These are phyloP conservation scores for Drosophila leontia DNA, from an alignment of 1,140 invertebrate genomes.

Conservation along the genomic window DNA sequence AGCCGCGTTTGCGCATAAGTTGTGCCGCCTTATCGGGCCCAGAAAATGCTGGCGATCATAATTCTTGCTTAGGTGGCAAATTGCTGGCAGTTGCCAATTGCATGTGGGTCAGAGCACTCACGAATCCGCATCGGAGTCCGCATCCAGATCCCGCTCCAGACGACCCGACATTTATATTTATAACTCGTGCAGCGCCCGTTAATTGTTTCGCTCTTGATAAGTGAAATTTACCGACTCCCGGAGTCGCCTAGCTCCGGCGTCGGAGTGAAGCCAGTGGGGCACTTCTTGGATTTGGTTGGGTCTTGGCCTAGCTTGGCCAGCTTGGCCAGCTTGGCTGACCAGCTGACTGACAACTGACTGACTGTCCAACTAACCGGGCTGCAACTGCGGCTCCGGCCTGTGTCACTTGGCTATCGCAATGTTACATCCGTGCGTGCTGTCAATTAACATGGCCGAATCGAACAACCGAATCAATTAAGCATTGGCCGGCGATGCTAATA, in stretches of 20 bases:
- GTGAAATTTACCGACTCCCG: conserved; percentile 63
- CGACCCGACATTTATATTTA: conserved; percentile 80
- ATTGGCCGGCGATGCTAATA: conserved; percentile 76
- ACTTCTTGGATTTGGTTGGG: neutral
- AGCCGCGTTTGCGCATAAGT: conserved; percentile 70
- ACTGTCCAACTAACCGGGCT: conserved; percentile 56
- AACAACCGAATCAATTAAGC: conserved; percentile 79
- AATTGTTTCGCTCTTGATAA: conserved; percentile 72
- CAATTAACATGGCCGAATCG: conserved; percentile 67
- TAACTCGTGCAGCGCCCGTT: conserved; percentile 71
- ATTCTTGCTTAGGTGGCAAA: conserved; percentile 79
- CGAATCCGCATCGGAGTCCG: conserved; percentile 42
- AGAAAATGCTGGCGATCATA: conserved; percentile 79
- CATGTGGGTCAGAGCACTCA: conserved; percentile 77
- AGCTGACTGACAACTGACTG: conserved; percentile 58
- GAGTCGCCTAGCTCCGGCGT: neutral
- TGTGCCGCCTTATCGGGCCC: conserved; percentile 56
- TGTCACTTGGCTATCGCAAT: conserved; percentile 68
- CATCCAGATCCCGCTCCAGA: conserved; percentile 7
- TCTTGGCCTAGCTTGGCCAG: conserved; percentile 15
- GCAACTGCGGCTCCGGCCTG: conserved; percentile 33
- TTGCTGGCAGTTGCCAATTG: conserved; percentile 74
- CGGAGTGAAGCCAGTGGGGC: conserved; percentile 5
- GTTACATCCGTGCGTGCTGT: conserved; percentile 74
- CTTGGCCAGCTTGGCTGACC: conserved; percentile 12